These are phyloP conservation scores for Drosophila cardini DNA, from an alignment of 1,140 invertebrate genomes.

Conservation along the genomic window DNA sequence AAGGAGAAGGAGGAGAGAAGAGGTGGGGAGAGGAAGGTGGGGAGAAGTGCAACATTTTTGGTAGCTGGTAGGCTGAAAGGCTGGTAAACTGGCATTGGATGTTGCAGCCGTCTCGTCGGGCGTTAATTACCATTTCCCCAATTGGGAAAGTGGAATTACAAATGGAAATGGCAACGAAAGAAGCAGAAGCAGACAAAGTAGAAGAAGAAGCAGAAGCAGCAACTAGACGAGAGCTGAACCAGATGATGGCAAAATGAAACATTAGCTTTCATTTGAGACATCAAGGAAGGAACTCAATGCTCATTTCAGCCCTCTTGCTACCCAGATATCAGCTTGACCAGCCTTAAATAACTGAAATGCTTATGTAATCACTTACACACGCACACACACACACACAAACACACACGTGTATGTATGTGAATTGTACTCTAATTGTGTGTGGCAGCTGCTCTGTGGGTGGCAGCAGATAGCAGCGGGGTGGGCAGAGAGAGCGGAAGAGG, in stretches of 20 bases:
- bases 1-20: neutral
- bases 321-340: slow-evolving; percentile 1
- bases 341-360: slow-evolving; percentile 7
- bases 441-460: slow-evolving; percentile 21
- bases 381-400: slow-evolving; percentile 34
- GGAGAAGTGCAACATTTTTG: slow-evolving; percentile 35
- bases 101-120: slow-evolving; percentile 30
- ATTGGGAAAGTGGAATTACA: slow-evolving; percentile 33
- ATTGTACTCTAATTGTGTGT: slow-evolving; percentile 20
- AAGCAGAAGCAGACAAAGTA: neutral
- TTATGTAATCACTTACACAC: slow-evolving; percentile 42
- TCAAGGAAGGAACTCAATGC: neutral
- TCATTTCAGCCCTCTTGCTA: neutral
- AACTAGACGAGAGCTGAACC: slow-evolving; percentile 1
- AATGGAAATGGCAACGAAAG: slow-evolving; percentile 20
- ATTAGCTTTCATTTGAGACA: slow-evolving; percentile 16
- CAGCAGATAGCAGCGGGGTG: neutral
- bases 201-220: too few species aligned
- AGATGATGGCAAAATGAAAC: slow-evolving; percentile 15
- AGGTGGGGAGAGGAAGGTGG: neutral
- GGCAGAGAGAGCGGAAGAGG: neutral
- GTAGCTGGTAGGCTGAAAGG: slow-evolving; percentile 30
- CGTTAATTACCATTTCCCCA: slow-evolving; percentile 46
- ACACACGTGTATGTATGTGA: slow-evolving; percentile 14
- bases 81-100: slow-evolving; percentile 33